A percentile compares a stretch with the other conserved stretches of the same genome.
These are phyloP conservation scores for Coranthus polyacanthus DNA, from an alignment of 2,797 vertebrate species.

Conservation along the genomic window DNA sequence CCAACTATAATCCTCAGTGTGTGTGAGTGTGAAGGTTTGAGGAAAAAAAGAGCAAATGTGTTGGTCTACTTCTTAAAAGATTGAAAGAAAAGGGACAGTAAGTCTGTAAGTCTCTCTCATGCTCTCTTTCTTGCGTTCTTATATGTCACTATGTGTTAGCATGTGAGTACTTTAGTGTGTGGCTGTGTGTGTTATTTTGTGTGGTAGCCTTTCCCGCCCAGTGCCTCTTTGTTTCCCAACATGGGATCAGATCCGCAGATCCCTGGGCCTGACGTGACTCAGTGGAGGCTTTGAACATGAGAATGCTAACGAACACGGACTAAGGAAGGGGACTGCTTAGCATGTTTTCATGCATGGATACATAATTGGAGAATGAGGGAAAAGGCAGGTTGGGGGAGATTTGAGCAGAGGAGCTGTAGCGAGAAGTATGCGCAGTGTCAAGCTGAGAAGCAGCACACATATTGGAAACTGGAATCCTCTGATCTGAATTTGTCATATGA, in stretches of 20 bases:
- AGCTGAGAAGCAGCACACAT: background rate
- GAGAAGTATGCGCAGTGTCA: conserved; percentile 29
- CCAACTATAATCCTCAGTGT: conserved; percentile 54
- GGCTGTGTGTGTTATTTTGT: conserved; percentile 17
- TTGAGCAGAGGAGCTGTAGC: conserved; percentile 3
- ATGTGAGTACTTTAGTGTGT: conserved; percentile 3
- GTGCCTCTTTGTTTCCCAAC: conserved; percentile 64
- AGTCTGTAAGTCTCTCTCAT: conserved; percentile 1
- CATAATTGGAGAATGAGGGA: background rate
- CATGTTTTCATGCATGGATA: conserved; percentile 48
- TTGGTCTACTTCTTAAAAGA: conserved; percentile 17
- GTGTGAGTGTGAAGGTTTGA: conserved; percentile 14
- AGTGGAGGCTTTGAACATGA: conserved; percentile 66
- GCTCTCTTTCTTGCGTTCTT: conserved; percentile 19
- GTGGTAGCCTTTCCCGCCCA: conserved; percentile 41
- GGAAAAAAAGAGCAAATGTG: conserved; percentile 1
- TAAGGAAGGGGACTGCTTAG: conserved; percentile 39
- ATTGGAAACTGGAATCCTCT: background rate
- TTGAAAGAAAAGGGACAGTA: background rate
- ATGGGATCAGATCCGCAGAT: conserved; percentile 57
- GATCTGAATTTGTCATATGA: no score
- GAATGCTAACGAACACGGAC: conserved; percentile 35
- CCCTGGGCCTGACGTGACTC: conserved; percentile 45
- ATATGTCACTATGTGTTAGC: background rate
- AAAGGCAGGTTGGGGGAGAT: background rate